Conservation (phyloP, 2,113 vertebrate genomes). For the Poeciliopsis turrubarensis region DNA sequence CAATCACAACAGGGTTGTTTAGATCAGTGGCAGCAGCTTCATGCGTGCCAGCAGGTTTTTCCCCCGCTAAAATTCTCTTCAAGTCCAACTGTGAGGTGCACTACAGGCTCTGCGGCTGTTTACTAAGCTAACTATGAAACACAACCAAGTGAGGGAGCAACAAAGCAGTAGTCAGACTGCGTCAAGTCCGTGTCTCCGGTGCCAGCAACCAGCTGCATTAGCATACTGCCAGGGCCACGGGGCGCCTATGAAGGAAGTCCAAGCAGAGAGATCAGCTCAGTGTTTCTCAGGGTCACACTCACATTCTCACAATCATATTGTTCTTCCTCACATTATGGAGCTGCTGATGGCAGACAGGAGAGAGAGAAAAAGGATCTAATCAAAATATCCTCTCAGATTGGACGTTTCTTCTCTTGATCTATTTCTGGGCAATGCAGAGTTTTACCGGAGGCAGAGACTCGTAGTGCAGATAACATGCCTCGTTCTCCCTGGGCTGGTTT, state of each 20-base stretch:
- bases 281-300: constrained; percentile 55
- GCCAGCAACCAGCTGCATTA: constrained; percentile 73
- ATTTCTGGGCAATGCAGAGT: constrained; percentile 41
- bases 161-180: constrained; percentile 73
- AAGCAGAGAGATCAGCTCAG: constrained; percentile 50
- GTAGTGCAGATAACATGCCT: constrained; percentile 68
- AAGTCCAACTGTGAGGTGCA: constrained; percentile 54
- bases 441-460: constrained; percentile 58
- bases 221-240: constrained; percentile 62
- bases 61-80: constrained; percentile 44
- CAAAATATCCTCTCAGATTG: constrained; percentile 33
- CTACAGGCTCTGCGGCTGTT: constrained; percentile 64
- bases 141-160: constrained; percentile 57
- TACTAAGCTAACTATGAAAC: constrained; percentile 65
- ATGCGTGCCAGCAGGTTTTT: constrained; percentile 58
- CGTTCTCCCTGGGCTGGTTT: constrained; percentile 57
- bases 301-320: constrained; percentile 44
- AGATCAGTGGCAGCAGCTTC: constrained; percentile 55
- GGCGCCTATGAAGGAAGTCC: constrained; percentile 61
- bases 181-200: constrained; percentile 61
- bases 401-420: constrained; percentile 44
- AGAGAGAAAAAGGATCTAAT: constrained; percentile 23
- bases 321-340: constrained; percentile 31
- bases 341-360: constrained; percentile 18
- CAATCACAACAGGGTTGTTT: constrained; percentile 49